Evolutionary conservation across 2,888 invertebrate genomes (phyloP).

Genomic region (Synergus itoensis): DNA sequence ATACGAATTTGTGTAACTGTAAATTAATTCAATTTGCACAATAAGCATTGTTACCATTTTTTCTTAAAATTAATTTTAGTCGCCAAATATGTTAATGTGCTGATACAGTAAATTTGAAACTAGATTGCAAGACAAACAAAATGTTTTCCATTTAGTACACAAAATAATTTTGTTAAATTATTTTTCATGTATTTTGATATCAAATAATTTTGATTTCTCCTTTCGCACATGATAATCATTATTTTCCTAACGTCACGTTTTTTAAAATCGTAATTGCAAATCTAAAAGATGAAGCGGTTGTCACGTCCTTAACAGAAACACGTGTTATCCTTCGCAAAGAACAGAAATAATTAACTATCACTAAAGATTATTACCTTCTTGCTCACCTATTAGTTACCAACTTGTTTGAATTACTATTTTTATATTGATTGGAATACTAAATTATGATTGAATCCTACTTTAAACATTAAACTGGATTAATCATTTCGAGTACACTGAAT

Average conservation of each 20-base stretch:
- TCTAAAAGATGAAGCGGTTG: neutral
- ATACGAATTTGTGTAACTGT: slow-evolving; percentile 15
- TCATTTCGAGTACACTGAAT: neutral
- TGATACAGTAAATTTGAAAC: slow-evolving; percentile 13
- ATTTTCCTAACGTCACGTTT: neutral
- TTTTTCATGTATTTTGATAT: neutral
- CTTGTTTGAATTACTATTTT: neutral
- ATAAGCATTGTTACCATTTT: slow-evolving; percentile 12
- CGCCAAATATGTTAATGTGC: neutral
- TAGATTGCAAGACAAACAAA: neutral
- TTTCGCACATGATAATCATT: neutral
- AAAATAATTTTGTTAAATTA: neutral
- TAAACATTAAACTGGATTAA: neutral
- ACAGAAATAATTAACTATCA: neutral
- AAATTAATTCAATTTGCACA: slow-evolving; percentile 18
- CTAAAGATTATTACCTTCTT: neutral
- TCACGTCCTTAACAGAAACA: slow-evolving; percentile 11
- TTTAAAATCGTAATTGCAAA: neutral
- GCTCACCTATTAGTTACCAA: neutral
- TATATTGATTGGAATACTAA: neutral
- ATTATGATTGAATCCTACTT: neutral
- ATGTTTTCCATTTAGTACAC: neutral
- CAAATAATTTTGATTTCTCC: neutral
- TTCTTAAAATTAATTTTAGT: slow-evolving; percentile 16
- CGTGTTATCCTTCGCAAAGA: neutral